Evolutionary conservation across 2,888 invertebrate species (phyloP), one percentile per base, ranked within the genome.

Genomic region (Cerceris ruficornis): DNA sequence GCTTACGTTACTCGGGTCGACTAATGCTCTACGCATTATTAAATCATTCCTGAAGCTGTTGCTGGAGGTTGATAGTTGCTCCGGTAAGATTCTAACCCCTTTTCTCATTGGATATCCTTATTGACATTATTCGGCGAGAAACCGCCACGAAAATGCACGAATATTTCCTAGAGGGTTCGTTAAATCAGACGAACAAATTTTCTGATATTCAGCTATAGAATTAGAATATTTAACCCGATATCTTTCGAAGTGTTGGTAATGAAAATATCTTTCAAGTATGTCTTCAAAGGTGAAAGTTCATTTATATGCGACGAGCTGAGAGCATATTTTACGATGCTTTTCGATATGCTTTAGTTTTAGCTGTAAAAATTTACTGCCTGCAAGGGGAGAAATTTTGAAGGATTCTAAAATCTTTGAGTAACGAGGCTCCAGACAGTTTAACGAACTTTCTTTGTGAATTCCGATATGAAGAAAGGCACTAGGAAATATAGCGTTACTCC

Each of bases 21-120:
- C 88, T 90, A 90, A 90, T 90, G 89, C 89, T 86, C 86, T 84
- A 81, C 88, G 87, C 87, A 89, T 90, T 90, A 90, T 90, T 90
- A 90, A 90, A 90, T 90, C 90, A 90, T 90, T 90, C 88, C 83
- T 82, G 77, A 78, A 82, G 83, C 85, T 78, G 85, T 75, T 77
- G 74, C 70, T 69, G 75, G 75, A 64, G 76, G 60, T 64, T 60
- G 50, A 60, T 65, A 52, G 67, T 74, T 70, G 55, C 76, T 77
- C 54, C 65, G 60, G 72, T 73, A 74, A 84, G 84, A 83, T 71
- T 70, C 43, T 28, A 69, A 67, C 69, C 74, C 66, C 61, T 14
- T 69, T 58, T 66, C 28, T 54, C 43, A 9, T 65, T 68, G 69
- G 61, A 65, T 75, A 75, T 68, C 65, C 70, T 71, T 28, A 52